Evolutionary conservation across 2,797 vertebrate genomes (phyloP), one percentile per base, ranked within the genome.

Genomic region (Simalia tracyae): DNA sequence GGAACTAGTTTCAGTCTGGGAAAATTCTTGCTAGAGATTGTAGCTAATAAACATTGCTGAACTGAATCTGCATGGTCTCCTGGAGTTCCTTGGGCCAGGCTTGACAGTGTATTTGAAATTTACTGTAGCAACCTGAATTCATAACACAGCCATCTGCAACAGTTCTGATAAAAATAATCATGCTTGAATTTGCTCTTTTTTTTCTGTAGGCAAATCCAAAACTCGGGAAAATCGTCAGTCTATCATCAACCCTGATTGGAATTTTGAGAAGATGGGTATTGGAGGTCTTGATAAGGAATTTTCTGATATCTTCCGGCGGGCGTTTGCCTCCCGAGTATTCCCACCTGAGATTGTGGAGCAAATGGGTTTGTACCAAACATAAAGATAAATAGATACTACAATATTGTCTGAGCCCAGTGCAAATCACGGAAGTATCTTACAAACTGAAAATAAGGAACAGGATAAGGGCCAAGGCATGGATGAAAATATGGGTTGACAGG

Each of bases 161-260:
- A 54, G 26, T 61, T 28, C 17, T 72, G 4, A 36, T 19, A 56
- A 86, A 81, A 26, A 56, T 85, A 59, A 89, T 7, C 1, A 0
- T 1, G 36, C 46, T 46, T 94, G 28, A 93, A 61, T 63, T 0
- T 0, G 24, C 15, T 4, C 86, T 87, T 57, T 86, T 28, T 92
- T 94, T 93, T 84, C 89, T 88, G 1, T 22, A 99, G 99, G 99
- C 72, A 99, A 98, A 96, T 97, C 99, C 19, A 99, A 98, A 97
- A 99, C 98, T 92, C 97, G 98, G 96, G 98, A 98, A 93, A 98
- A 98, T 56, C 98, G 98, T 0, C 99, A 99, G 97, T 99, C 99
- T 15, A 99, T 99, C 97, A 99, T 99, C 97, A 99, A 98, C 96
- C 99, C 99, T 0, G 99, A 99, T 97, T 99, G 99, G 99, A 99